Conservation (phyloP, 2,888 invertebrate species). For the Synanthedon vespiformis region DNA sequence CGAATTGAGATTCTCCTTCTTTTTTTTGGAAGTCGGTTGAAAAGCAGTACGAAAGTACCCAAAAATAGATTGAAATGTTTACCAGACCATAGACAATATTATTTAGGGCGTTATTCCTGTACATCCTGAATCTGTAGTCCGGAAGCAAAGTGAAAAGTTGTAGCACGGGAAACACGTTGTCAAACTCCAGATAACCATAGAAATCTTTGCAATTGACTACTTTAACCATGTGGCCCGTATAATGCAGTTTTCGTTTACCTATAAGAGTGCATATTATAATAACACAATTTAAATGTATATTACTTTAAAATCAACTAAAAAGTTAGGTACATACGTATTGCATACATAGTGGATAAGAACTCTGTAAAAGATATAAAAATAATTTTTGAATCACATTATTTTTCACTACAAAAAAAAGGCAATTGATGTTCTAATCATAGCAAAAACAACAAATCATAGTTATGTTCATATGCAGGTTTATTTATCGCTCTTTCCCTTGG, state of each 20-base stretch:
- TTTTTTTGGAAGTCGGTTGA: too few species aligned
- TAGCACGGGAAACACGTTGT: conserved; percentile 75
- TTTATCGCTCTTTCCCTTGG: too few species aligned
- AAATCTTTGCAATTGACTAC: conserved; percentile 18
- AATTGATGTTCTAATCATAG: too few species aligned
- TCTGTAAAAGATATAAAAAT: not conserved
- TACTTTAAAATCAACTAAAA: too few species aligned
- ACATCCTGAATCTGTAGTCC: conserved; percentile 75
- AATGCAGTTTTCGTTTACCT: conserved; percentile 31
- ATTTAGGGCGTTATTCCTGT: conserved; percentile 75
- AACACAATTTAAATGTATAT: too few species aligned
- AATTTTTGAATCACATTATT: too few species aligned
- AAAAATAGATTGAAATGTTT: conserved; percentile 7
- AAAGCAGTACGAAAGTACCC: too few species aligned
- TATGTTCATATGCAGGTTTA: too few species aligned
- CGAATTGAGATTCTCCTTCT: too few species aligned
- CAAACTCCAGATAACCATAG: conserved; percentile 43
- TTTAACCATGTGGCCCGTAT: conserved; percentile 32
- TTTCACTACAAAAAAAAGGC: too few species aligned
- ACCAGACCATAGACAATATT: conserved; percentile 74
- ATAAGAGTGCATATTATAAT: not conserved
- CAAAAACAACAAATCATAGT: too few species aligned
- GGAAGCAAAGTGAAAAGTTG: conserved; percentile 73
- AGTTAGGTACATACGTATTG: not conserved
- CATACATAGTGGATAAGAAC: not conserved